These are phyloP conservation scores for Athene noctua DNA, from an alignment of 2,113 vertebrate genomes.

Conservation along the genomic window DNA sequence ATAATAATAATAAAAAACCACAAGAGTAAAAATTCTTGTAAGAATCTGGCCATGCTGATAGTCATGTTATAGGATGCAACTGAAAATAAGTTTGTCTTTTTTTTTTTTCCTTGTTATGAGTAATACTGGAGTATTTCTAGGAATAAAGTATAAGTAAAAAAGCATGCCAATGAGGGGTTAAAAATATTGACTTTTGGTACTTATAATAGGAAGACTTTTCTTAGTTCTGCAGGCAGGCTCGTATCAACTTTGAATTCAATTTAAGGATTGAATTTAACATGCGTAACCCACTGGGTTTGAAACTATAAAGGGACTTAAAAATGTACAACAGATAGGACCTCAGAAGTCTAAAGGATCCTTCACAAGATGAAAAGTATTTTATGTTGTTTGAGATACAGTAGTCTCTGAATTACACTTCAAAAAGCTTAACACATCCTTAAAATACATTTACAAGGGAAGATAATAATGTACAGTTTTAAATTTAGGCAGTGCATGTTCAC, in stretches of 20 bases:
- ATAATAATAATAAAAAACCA: background rate
- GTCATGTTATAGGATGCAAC: background rate
- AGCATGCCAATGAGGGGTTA: background rate
- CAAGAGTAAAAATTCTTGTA: background rate
- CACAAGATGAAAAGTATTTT: conserved; percentile 66
- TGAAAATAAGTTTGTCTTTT: background rate
- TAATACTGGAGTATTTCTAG: background rate
- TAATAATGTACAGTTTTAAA: conserved; percentile 67
- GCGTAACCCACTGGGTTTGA: conserved; percentile 56
- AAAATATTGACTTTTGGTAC: conserved; percentile 49
- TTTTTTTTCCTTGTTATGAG: background rate
- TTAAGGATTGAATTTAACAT: conserved; percentile 63
- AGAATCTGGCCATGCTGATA: background rate
- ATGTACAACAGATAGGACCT: conserved; percentile 67
- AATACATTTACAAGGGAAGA: conserved; percentile 63
- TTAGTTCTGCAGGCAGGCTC: conserved; percentile 43
- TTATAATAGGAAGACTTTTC: conserved; percentile 19
- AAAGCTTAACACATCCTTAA: conserved; percentile 58
- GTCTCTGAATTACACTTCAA: conserved; percentile 63
- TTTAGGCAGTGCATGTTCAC: conserved; percentile 60
- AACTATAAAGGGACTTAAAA: conserved; percentile 69
- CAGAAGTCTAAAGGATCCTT: conserved; percentile 64
- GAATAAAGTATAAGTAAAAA: background rate
- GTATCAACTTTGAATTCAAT: conserved; percentile 61
- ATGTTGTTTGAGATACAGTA: conserved; percentile 63